Base-by-base conservation (phyloP, 2,797 vertebrate genomes). In the Antrozous pallidus region DNA sequence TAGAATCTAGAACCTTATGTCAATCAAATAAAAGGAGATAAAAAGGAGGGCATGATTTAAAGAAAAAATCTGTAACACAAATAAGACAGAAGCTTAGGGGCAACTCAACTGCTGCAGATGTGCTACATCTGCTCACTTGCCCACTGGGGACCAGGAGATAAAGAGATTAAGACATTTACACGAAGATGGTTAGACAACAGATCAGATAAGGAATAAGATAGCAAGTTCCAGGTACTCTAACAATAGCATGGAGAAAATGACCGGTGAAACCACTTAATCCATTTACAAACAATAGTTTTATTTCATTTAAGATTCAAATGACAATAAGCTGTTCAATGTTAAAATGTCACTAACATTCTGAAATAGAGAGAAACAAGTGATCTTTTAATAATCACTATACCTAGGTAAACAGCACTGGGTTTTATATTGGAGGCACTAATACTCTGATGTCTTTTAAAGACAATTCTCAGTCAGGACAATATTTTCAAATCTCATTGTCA, bases 121-220 rank as follows among this genome's bases (percentile, higher is more conserved):
- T 96, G 71, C 58, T 93, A 33, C 96, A 97, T 97, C 95, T 98
- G 96, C 93, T 97, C 96, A n/a, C 14, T 91, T 96, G 54, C 91
- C 91, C 95, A 92, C 91, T 92, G 89, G 94, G 93, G 91, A 97
- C 73, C 45, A 4, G 38, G 82, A 82, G 56, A 95, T 73, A 96
- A 92, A 97, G 93, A 97, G 87, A 97, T 96, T 45, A 95, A 96
- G 79, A 71, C 14, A 88, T 96, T 97, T 93, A 91, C 75, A 96
- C 0, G 2, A 94, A 95, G 91, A 88, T 54, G 47, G 88, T 70
- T 83, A 93, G 86, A 96, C 86, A 95, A 90, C 61, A 90, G 74
- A 95, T 89, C 93, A 94, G 79, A 95, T 93, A 94, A 0, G 1
- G 36, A 97, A 95, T 79, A 28, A 4, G 31, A 92, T 47, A 96